These are phyloP conservation scores for Machaerirhynchus nigripectus DNA, from an alignment of 2,113 vertebrate species.

Conservation along the genomic window DNA sequence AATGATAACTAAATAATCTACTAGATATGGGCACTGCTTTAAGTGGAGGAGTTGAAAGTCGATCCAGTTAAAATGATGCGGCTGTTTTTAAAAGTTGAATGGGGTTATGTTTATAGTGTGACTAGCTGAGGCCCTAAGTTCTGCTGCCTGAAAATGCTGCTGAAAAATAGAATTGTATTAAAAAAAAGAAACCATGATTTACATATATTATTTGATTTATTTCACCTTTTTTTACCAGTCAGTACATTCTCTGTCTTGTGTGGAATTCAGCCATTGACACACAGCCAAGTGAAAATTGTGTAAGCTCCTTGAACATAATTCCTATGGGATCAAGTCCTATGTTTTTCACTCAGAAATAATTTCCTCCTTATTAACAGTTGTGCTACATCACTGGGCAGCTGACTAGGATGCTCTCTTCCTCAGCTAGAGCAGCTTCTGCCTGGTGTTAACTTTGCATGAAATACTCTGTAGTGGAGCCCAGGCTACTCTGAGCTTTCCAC, in stretches of 20 bases:
- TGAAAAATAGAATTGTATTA: background rate
- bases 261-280: background rate
- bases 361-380: background rate
- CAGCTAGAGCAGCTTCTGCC: background rate
- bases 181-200: background rate
- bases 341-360: background rate
- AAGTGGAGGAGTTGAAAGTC: background rate
- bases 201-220: background rate
- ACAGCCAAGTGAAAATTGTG: background rate
- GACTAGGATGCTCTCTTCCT: background rate
- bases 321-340: background rate
- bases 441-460: background rate
- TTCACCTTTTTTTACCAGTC: background rate
- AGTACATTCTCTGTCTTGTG: background rate
- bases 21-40: background rate
- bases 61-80: background rate
- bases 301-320: background rate
- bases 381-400: background rate
- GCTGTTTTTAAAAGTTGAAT: background rate
- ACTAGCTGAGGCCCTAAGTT: background rate
- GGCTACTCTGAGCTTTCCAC: background rate
- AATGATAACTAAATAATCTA: background rate
- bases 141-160: background rate
- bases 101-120: background rate
- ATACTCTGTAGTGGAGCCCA: background rate